Conservation (phyloP, 2,797 vertebrate species). For the Lutjanus campechanus region DNA sequence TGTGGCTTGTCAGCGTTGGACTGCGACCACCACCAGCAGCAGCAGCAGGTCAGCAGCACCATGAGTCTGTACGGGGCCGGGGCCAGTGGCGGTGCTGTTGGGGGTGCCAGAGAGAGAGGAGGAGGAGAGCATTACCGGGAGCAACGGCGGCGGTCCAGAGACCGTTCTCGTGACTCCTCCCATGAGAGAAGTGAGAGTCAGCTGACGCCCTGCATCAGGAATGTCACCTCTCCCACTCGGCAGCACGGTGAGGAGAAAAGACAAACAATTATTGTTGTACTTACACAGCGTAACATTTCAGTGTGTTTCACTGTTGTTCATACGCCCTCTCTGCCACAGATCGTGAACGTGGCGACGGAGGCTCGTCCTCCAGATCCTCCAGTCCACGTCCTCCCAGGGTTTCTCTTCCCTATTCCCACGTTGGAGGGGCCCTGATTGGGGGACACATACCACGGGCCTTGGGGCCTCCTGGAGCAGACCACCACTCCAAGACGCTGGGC, state of each 20-base stretch:
- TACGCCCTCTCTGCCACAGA: slow-evolving; percentile 55
- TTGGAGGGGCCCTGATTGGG: slow-evolving; percentile 83
- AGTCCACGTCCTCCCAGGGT: slow-evolving; percentile 88
- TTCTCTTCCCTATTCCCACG: slow-evolving; percentile 63
- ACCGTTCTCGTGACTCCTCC: slow-evolving; percentile 96
- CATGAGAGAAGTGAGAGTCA: slow-evolving; percentile 95
- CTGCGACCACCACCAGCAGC: slow-evolving; percentile 72
- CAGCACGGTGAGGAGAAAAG: slow-evolving; percentile 85
- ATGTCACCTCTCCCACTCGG: slow-evolving; percentile 96
- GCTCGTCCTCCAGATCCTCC: slow-evolving; percentile 90
- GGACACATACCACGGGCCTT: slow-evolving; percentile 84
- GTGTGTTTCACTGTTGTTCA: neutral
- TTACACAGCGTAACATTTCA: neutral
- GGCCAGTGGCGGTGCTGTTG: neutral
- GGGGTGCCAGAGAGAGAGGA: slow-evolving; percentile 75
- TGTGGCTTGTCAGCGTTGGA: slow-evolving; percentile 87
- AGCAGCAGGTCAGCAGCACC: slow-evolving; percentile 73
- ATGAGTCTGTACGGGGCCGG: slow-evolving; percentile 91
- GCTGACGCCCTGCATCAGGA: slow-evolving; percentile 98
- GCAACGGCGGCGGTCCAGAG: slow-evolving; percentile 91
- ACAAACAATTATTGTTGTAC: neutral
- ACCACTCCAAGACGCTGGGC: slow-evolving; percentile 81
- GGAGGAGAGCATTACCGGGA: slow-evolving; percentile 70
- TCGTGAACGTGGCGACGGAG: slow-evolving; percentile 77
- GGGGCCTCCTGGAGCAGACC: slow-evolving; percentile 87